Base-by-base conservation (phyloP, 2,888 invertebrate species). In the Sesamia inferens region DNA sequence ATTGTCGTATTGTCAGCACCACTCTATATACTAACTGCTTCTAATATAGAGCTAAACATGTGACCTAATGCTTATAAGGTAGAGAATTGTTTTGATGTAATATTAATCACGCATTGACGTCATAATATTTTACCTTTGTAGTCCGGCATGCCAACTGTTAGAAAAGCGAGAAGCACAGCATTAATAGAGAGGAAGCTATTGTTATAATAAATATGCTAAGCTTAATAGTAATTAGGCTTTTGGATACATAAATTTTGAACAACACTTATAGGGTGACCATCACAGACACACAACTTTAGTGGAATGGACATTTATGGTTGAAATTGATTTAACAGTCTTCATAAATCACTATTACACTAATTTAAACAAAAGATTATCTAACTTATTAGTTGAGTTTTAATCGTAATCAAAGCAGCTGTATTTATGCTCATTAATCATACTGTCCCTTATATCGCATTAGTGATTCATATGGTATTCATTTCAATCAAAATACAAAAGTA, bases 141-240 rank as follows among this genome's bases (percentile, higher is more conserved):
- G 79, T 96, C 96, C 93, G 96, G 92, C 95, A 95, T 96, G 92
- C 96, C 96, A 87, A 96, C 96, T 96, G 94, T 90, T 88, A 89
- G 82, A 66, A 85, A 89, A 89, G 92, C 90, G 88, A 85, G 87
- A 82, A 85, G 84, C 78, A 76, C 66, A 83, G 83, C 85, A 88
- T 89, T 89, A 88, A 87, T 82, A 77, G 54, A 71, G 31, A 77
- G 85, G 88, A 22, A 57, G 77, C 87, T 54, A 31, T 59, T 47
- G 3, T 39, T 47, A 74, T 66, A 42, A 59, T 67, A 24, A 42
- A 59, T 64, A 24, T 59, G 68, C 42, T 54, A 77, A 63, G 65
- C 62, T 78, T 62, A 10, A 65, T 39, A 63, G 5, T 62, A 44
- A 44, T 62, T 62, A 24, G 4, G 22, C 16, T 44, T 16, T 48